A percentile compares a stretch with the other conserved stretches of the same genome.
These are phyloP conservation scores for Puma concolor DNA, from an alignment of 2,113 vertebrate genomes.

Conservation along the genomic window DNA sequence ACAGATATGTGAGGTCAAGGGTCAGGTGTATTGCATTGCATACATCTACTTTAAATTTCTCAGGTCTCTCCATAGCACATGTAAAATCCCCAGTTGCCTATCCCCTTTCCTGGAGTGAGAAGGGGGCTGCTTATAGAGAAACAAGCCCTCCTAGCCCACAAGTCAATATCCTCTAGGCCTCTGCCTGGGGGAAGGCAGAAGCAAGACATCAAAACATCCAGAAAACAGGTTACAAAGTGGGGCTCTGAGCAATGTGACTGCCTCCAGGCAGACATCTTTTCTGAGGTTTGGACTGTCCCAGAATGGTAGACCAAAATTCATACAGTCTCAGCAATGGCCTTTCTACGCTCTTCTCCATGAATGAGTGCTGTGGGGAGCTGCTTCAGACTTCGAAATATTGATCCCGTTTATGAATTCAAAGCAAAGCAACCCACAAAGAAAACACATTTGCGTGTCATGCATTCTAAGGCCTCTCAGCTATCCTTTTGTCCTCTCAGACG, in stretches of 20 bases:
- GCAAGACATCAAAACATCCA: slow-evolving; percentile 7
- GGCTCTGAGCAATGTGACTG: background rate
- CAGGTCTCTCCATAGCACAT: background rate
- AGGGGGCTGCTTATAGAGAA: background rate
- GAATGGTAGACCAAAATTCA: background rate
- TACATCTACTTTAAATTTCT: slow-evolving; percentile 2
- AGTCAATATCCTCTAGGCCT: background rate
- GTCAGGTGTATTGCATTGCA: background rate
- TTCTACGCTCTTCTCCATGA: background rate
- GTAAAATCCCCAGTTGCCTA: background rate
- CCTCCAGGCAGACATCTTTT: background rate
- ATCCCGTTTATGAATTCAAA: slow-evolving; percentile 52
- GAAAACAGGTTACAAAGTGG: background rate
- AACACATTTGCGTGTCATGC: slow-evolving; percentile 1
- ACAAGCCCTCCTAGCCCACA: background rate
- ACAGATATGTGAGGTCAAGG: slow-evolving; percentile 17
- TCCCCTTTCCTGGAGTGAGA: background rate
- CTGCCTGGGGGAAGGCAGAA: background rate
- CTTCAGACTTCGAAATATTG: background rate
- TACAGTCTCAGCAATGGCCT: background rate
- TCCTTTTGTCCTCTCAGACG: background rate
- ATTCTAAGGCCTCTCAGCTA: background rate
- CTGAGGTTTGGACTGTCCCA: background rate
- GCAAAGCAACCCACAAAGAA: slow-evolving; percentile 30
- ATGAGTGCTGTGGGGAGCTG: background rate